Evolutionary conservation across 2,113 vertebrate species (phyloP).

Genomic region (Gymnocephalus cernua): DNA sequence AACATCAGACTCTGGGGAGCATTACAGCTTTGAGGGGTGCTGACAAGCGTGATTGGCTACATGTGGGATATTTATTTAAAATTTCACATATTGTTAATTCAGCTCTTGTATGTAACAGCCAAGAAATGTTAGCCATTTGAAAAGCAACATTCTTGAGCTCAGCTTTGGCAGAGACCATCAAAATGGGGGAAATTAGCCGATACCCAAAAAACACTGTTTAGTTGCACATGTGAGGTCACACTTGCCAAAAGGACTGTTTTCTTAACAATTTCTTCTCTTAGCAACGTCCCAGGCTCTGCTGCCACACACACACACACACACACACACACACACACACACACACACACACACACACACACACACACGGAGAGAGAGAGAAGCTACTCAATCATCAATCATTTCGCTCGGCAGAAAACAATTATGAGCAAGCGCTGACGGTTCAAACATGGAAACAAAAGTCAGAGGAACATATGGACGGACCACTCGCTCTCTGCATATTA

Average conservation of each 20-base stretch:
- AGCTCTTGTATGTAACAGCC: constrained; percentile 30
- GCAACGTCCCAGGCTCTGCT: constrained; percentile 34
- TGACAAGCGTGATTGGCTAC: constrained; percentile 49
- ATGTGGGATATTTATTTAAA: constrained; percentile 58
- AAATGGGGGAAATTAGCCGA: constrained; percentile 34
- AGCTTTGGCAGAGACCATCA: constrained; percentile 32
- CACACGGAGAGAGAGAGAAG: constrained; percentile 22
- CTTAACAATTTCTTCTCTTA: constrained; percentile 61
- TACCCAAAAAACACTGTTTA: constrained; percentile 27
- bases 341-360: constrained; percentile 21
- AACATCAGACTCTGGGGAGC: constrained; percentile 47
- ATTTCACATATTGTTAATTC: constrained; percentile 55
- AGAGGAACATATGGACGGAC: constrained; percentile 39
- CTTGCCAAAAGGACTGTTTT: constrained; percentile 67
- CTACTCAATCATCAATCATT: constrained; percentile 66
- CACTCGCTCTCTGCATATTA: constrained; percentile 1
- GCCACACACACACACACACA: too few relatives aligned
- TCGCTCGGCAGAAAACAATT: constrained; percentile 55
- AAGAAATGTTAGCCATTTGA: constrained; percentile 50
- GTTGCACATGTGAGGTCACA: constrained; percentile 50
- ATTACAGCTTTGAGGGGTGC: constrained; percentile 38
- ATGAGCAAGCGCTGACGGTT: constrained; percentile 39
- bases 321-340: constrained; percentile 23
- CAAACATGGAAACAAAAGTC: constrained; percentile 48
- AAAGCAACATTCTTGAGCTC: constrained; percentile 36